These are phyloP conservation scores for Heterotilapia buettikoferi DNA, from an alignment of 2,113 vertebrate species.

Conservation along the genomic window DNA sequence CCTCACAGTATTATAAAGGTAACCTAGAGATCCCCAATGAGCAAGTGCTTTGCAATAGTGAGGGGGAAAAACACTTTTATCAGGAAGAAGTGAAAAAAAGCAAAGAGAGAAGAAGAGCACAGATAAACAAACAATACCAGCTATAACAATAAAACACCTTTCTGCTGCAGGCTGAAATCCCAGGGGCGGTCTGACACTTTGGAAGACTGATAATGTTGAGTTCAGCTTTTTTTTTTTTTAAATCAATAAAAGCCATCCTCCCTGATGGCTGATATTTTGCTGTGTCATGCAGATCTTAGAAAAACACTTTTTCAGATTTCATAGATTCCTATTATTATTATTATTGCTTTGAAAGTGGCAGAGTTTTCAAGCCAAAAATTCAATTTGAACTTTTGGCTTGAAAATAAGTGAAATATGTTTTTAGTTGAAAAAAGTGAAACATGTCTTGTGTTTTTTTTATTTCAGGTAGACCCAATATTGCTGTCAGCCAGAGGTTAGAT, in stretches of 20 bases:
- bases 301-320: not conserved
- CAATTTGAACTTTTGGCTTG: not conserved
- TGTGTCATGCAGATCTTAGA: not conserved
- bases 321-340: not conserved
- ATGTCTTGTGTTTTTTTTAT: not conserved
- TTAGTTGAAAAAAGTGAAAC: not conserved
- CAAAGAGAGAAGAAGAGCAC: not conserved
- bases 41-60: not conserved
- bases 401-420: not conserved
- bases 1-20: not conserved
- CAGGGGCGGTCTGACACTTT: not conserved
- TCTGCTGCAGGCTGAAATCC: not conserved
- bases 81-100: not conserved
- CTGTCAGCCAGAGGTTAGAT: not conserved
- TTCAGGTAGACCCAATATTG: not conserved
- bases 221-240: not conserved
- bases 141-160: not conserved
- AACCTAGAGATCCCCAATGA: not conserved
- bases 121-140: not conserved
- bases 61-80: not conserved
- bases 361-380: not conserved
- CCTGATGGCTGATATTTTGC: not conserved
- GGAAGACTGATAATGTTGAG: not conserved
- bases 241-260: not conserved
- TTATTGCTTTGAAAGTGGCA: not conserved